Evolutionary conservation across 1,140 invertebrate species (phyloP), one percentile per base, ranked within the genome.

Genomic region (Zeugodacus cucurbitae): DNA sequence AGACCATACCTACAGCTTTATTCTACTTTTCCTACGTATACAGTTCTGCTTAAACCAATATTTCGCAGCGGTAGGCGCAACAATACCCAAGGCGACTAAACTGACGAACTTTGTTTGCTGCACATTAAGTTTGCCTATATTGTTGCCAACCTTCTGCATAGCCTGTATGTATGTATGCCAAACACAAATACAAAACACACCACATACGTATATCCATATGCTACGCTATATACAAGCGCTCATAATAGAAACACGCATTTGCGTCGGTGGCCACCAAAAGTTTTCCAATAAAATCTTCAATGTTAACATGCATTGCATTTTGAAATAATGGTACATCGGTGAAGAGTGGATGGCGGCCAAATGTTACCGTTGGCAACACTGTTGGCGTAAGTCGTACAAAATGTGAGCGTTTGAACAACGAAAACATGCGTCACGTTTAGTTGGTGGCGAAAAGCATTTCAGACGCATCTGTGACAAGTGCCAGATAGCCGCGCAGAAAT

Each of bases 261-360:
- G 41, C n/a, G 22, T 26, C 26, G 17, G 2, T 5, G 22, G n/a
- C 37, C 37, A 48, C 41, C 20, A 82, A 82, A 82, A 82, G 7
- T 82, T 82, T 82, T 82, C 74, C 74, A 82, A 82, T 54, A 82
- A 82, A 82, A 82, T 29, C 41, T 82, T 82, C 41, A 57, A 58
- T 62, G 29, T 6, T 34, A 87, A 44, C 54, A 87, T 17, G 37
- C 32, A 59, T 5, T 82, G 41, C n/a, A 44, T 14, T 11, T 41
- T n/a, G 41, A 6, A 48, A 2, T n/a, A 48, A 34, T 10, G 14
- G 22, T 29, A 29, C 17, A 14, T 3, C 14, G 37, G 37, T 29
- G 74, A n/a, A 0, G 41, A 17, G 44, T 48, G 26, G n/a, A 29
- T 48, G 8, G 1, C 6, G 26, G 11, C 34, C n/a, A 34, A 74